Conservation (phyloP, 2,113 vertebrate species). For the Myrmecobius fasciatus region DNA sequence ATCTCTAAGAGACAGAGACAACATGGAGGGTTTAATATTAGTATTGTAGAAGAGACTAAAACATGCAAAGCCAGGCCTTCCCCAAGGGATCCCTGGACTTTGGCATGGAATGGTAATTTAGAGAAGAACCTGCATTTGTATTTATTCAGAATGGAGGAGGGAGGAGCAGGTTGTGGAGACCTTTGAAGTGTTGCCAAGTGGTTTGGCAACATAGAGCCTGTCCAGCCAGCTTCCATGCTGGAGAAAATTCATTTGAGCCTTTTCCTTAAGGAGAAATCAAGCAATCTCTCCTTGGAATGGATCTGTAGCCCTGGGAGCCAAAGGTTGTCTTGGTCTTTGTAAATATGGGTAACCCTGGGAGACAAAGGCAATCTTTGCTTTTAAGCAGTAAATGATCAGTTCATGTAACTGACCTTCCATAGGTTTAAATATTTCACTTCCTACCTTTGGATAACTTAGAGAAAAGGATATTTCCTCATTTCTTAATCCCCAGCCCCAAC, state of each 20-base stretch:
- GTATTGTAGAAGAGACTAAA: background rate
- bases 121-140: background rate
- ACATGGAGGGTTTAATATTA: background rate
- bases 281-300: background rate
- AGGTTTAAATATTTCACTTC: background rate
- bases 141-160: background rate
- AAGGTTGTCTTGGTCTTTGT: background rate
- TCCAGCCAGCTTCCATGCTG: background rate
- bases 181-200: background rate
- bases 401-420: background rate
- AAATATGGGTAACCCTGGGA: background rate
- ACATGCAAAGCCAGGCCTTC: background rate
- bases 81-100: background rate
- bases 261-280: constrained; percentile 1
- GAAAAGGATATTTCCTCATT: background rate
- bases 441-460: background rate
- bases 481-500: background rate
- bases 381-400: background rate
- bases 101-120: background rate
- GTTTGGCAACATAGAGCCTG: background rate
- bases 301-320: background rate
- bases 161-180: background rate
- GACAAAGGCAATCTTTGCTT: background rate
- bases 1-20: background rate
- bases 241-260: constrained; percentile 10